These are phyloP conservation scores for Thelaira solivaga DNA, from an alignment of 2,888 invertebrate genomes.

Conservation along the genomic window DNA sequence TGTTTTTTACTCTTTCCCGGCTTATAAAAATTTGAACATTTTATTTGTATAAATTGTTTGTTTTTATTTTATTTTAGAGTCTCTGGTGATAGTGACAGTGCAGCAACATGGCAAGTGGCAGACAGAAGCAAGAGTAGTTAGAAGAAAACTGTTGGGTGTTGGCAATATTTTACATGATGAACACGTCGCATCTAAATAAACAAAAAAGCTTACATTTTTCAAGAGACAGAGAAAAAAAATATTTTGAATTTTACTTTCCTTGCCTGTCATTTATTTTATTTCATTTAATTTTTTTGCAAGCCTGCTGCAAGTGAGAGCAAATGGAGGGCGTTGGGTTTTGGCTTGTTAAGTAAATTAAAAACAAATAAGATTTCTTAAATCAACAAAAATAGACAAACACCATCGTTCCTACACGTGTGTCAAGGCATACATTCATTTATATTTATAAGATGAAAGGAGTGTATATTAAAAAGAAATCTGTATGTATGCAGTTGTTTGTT, in stretches of 20 bases:
- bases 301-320: background rate
- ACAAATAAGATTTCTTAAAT: constrained; percentile 61
- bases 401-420: background rate
- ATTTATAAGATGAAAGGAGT: background rate
- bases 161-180: constrained; percentile 55
- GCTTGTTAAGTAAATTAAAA: constrained; percentile 63
- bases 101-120: background rate
- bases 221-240: background rate
- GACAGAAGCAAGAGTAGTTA: background rate
- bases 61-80: constrained; percentile 4
- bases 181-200: constrained; percentile 60
- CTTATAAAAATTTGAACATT: background rate
- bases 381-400: constrained; percentile 38
- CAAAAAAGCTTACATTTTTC: constrained; percentile 17
- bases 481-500: background rate
- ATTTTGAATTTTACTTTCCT: constrained; percentile 21
- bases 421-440: background rate
- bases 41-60: constrained; percentile 45
- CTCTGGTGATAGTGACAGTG: constrained; percentile 6
- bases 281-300: background rate
- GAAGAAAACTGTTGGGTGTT: constrained; percentile 7
- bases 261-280: constrained; percentile 4
- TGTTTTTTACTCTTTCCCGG: too few relatives aligned
- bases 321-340: constrained; percentile 17
- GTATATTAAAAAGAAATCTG: background rate